Evolutionary conservation across 2,113 vertebrate genomes (phyloP).

Genomic region (Crotalus tigris): DNA sequence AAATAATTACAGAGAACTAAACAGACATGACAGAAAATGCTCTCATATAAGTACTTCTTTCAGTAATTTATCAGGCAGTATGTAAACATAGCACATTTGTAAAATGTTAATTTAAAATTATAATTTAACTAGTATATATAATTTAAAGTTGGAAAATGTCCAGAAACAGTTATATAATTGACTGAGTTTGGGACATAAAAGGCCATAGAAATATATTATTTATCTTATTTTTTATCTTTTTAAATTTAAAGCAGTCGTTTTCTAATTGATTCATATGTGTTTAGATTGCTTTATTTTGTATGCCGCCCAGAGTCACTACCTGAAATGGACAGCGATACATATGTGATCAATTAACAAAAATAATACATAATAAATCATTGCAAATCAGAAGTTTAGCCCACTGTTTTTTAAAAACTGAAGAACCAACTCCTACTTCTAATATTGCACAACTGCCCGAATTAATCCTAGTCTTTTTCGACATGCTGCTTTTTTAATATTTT

Average conservation of each 20-base stretch:
- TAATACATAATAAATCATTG: neutral
- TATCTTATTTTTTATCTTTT: neutral
- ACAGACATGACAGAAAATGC: neutral
- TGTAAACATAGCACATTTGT: neutral
- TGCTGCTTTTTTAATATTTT: neutral
- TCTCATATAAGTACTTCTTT: neutral
- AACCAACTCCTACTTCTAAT: neutral
- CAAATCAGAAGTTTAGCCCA: neutral
- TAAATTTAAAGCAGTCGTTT: neutral
- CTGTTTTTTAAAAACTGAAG: neutral
- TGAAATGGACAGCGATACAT: neutral
- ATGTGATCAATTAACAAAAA: neutral
- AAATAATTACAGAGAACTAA: neutral
- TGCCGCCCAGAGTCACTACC: neutral
- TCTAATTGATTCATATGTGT: neutral
- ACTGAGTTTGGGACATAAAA: neutral
- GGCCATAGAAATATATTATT: neutral
- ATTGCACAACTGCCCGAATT: neutral
- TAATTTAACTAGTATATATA: neutral
- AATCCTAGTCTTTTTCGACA: neutral
- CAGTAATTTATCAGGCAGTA: neutral
- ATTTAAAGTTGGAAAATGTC: neutral
- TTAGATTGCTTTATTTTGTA: neutral
- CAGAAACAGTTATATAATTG: neutral
- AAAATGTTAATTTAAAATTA: neutral